A percentile compares a stretch with the other conserved stretches of the same genome.
phyloP scores from a whole-genome alignment of 2,888 invertebrate species.

The Seira musarum region DNA sequence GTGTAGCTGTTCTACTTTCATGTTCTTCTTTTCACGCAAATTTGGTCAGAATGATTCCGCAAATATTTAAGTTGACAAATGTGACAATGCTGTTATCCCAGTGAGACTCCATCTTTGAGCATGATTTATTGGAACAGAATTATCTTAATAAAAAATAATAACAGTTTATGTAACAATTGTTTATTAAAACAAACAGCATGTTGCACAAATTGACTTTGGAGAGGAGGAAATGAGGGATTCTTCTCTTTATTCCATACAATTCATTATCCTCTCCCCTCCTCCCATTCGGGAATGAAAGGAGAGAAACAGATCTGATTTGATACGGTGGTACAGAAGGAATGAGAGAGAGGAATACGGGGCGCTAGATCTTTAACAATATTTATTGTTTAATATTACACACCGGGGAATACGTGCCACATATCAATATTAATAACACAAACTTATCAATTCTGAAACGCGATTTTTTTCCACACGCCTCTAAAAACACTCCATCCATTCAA shows the following conservation, averaged over 20 bases:
- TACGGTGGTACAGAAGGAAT: slow-evolving; percentile 1
- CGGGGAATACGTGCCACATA: slow-evolving; percentile 19
- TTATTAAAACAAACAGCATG: slow-evolving; percentile 44
- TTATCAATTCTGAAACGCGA: background rate
- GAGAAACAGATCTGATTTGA: slow-evolving; percentile 24
- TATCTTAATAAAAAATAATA: slow-evolving; percentile 33
- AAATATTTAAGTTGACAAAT: no score
- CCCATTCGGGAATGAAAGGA: background rate
- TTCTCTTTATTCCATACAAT: background rate
- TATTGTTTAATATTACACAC: slow-evolving; percentile 50
- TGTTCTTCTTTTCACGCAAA: no score
- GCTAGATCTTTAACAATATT: slow-evolving; percentile 42
- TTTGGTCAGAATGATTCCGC: no score
- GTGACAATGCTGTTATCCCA: background rate
- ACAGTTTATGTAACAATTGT: slow-evolving; percentile 39
- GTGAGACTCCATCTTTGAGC: background rate
- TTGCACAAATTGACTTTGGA: slow-evolving; percentile 3
- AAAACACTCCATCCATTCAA: no score
- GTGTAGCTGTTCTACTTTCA: no score
- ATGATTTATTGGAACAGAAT: slow-evolving; percentile 15
- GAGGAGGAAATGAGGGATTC: background rate
- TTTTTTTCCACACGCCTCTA: no score
- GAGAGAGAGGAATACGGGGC: slow-evolving; percentile 16
- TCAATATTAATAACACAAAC: slow-evolving; percentile 7
- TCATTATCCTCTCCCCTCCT: slow-evolving; percentile 8